A percentile compares a stretch with the other conserved stretches of the same genome.
phyloP scores from a whole-genome alignment of 2,113 vertebrate species.

The Antigone vipio region DNA sequence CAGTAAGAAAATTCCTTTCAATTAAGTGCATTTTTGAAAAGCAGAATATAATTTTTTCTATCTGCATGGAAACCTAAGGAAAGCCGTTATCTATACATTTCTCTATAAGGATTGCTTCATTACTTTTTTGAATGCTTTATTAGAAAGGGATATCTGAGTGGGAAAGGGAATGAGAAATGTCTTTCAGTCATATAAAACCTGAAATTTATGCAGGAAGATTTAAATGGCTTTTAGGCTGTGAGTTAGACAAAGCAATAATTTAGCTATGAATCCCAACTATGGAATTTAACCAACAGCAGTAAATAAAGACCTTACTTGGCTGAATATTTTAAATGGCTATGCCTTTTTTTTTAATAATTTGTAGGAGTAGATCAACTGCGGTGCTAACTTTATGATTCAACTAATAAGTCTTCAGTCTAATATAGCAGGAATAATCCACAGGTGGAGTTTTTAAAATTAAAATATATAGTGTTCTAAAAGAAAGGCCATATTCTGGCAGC shows the following conservation, averaged over 20 bases:
- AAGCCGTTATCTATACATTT: not conserved
- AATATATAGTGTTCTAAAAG: not conserved
- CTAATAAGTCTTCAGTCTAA: not conserved
- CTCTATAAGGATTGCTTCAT: not conserved
- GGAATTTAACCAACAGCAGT: not conserved
- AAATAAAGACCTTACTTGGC: not conserved
- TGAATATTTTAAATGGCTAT: not conserved
- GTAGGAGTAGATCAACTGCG: not conserved
- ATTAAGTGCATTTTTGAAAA: not conserved
- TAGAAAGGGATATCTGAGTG: not conserved
- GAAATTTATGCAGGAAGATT: not conserved
- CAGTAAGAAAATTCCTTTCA: not conserved
- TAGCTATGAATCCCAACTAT: not conserved
- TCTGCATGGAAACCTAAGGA: not conserved
- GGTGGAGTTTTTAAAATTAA: not conserved
- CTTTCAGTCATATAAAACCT: not conserved
- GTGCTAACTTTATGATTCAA: not conserved
- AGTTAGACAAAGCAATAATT: not conserved
- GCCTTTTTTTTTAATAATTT: not conserved
- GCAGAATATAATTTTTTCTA: not conserved
- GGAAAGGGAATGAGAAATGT: not conserved
- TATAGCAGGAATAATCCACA: not conserved
- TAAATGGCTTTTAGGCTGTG: not conserved
- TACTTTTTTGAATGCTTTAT: not conserved
- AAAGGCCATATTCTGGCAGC: not conserved